Evolutionary conservation across 2,797 vertebrate genomes (phyloP), one percentile per base, ranked within the genome.

Genomic region (Galaxias olidus): DNA sequence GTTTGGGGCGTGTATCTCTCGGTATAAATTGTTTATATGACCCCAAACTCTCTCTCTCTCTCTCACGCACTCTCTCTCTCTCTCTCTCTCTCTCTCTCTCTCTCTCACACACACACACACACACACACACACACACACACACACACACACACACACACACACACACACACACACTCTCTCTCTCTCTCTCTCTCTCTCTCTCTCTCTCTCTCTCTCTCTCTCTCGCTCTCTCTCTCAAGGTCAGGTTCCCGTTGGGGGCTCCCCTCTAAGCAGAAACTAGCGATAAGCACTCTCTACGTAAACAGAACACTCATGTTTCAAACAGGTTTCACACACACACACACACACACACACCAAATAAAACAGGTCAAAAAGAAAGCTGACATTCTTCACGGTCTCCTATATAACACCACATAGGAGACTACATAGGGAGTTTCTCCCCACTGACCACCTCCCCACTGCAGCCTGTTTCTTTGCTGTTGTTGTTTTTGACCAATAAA

Each of bases 211-310:
- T 20, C 18, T 20, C 18, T 20, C 17, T 20, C 51, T 20, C 51
- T 11, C 51, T n/a, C n/a, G n/a, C n/a, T n/a, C n/a, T n/a, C n/a
- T n/a, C n/a, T n/a, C 63, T 79, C 54, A 80, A 75, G 80, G 79
- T 86, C 75, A 85, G 69, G 65, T 78, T 80, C 71, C 83, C 78
- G 79, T 74, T 65, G 72, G 63, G 63, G 71, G 86, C 85, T 84
- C 75, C 30, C 47, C 70, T 71, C 60, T 75, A 47, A 57, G 72
- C 69, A 40, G 30, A 72, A 74, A 53, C 48, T 76, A 72, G 20
- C 77, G 88, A 91, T 89, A 86, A 87, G 80, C 80, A 71, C 68
- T 76, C 66, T 78, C 74, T 79, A 80, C 76, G 81, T 80, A 86
- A 91, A 89, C 80, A 81, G n/a, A 52, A 52, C 43, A 52, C 59